These are phyloP conservation scores for Coleophora flavipennella DNA, from an alignment of 2,888 invertebrate species.

Conservation along the genomic window DNA sequence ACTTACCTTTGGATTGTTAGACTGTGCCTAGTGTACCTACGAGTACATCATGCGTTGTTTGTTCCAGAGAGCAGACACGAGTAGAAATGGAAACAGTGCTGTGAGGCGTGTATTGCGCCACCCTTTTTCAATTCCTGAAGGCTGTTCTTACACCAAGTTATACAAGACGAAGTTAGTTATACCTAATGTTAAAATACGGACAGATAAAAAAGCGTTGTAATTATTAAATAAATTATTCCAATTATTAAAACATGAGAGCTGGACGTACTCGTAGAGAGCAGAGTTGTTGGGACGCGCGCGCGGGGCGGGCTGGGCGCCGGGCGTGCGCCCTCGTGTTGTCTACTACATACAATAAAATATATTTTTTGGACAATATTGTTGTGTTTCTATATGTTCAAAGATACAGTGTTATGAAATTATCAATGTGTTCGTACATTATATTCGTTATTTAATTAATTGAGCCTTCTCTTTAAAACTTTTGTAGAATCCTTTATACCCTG, in stretches of 20 bases:
- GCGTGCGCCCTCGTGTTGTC: conserved; percentile 67
- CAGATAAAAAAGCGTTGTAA: conserved; percentile 70
- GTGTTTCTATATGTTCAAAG: conserved; percentile 5
- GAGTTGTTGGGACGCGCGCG: conserved; percentile 67
- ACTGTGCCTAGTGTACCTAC: too few species aligned
- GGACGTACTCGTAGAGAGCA: conserved; percentile 63
- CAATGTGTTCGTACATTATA: too few species aligned
- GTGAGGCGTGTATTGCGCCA: conserved; percentile 76
- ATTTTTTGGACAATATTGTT: conserved; percentile 67
- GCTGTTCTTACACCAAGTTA: conserved; percentile 74
- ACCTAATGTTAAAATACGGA: conserved; percentile 69
- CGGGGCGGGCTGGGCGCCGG: conserved; percentile 64
- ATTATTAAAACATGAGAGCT: conserved; percentile 69
- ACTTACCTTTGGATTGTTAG: too few species aligned
- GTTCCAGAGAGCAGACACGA: conserved; percentile 73
- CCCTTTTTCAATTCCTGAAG: conserved; percentile 71
- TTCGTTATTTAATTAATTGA: too few species aligned
- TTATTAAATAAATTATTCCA: conserved; percentile 75
- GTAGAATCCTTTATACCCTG: too few species aligned
- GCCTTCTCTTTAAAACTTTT: too few species aligned
- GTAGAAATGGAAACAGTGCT: conserved; percentile 96
- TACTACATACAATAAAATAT: conserved; percentile 68
- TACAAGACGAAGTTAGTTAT: conserved; percentile 72
- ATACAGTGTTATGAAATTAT: too few species aligned
- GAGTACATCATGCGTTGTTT: conserved; percentile 3